A percentile compares a stretch with the other conserved stretches of the same genome.
Evolutionary conservation across 2,888 invertebrate species (phyloP).

Genomic region (Slavum lentiscoides): DNA sequence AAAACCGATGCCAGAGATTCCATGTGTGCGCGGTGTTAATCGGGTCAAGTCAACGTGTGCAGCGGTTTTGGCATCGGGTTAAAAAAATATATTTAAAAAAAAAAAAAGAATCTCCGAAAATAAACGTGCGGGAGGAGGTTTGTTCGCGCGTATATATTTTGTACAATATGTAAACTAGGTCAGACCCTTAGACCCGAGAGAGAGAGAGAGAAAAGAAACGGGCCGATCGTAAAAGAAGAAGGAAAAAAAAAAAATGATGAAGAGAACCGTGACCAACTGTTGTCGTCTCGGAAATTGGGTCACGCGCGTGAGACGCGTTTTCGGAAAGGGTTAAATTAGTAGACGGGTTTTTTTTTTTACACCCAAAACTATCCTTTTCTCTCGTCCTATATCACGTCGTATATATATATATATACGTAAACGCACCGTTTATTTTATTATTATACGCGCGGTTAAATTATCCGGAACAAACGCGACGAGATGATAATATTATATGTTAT

Average conservation of each 20-base stretch:
- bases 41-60: slow-evolving; percentile 37
- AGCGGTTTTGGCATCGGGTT: slow-evolving; percentile 36
- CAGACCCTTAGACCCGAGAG: slow-evolving; percentile 50
- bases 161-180: slow-evolving; percentile 21
- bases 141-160: background rate
- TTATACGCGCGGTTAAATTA: slow-evolving; percentile 30
- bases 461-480: slow-evolving; percentile 31
- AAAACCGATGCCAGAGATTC: slow-evolving; percentile 26
- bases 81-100: background rate
- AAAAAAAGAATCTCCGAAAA: slow-evolving; percentile 37
- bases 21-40: slow-evolving; percentile 1
- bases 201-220: slow-evolving; percentile 14
- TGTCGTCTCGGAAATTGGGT: slow-evolving; percentile 47
- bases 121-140: slow-evolving; percentile 41
- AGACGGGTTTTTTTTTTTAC: background rate
- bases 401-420: too few relatives aligned
- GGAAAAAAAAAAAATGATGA: slow-evolving; percentile 8
- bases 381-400: background rate
- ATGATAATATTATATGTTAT: too few relatives aligned
- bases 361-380: background rate
- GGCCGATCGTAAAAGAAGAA: background rate
- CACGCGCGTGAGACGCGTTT: slow-evolving; percentile 6
- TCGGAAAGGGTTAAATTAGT: slow-evolving; percentile 38
- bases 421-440: slow-evolving; percentile 2
- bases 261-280: slow-evolving; percentile 52